Evolutionary conservation across 2,888 invertebrate genomes (phyloP), one percentile per base, ranked within the genome.

Genomic region (Physocephala rufipes): DNA sequence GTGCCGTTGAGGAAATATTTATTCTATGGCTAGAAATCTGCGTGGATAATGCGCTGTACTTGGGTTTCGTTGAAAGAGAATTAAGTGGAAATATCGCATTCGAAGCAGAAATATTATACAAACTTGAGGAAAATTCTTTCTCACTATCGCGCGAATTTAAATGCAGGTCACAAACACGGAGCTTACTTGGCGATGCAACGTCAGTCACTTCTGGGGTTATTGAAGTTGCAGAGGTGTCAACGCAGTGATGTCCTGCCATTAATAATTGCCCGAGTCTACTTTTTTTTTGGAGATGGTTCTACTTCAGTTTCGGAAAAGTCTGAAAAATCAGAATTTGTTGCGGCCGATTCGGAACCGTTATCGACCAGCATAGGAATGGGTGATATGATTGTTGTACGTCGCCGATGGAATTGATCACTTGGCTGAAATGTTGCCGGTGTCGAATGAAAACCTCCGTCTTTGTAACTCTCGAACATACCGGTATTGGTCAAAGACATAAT

Each of bases 261-360:
- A 89, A 85, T 36, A 88, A 80, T 3, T 82, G 82, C 9, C 87
- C 87, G 28, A 86, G 78, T 24, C 86, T 82, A 71, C 84, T 90
- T 82, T 93, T 93, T n/a, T 84, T 93, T 93, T n/a, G 92, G 91
- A 4, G 91, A 90, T 0, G 93, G 93, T 80, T 92, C 93, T 2
- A 91, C 87, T 85, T 93, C 93, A 16, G 87, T 89, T 82, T 91
- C 91, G 0, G 90, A 90, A 49, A 90, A 88, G 79, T 91, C 91
- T 13, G 90, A 85, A 65, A 85, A 84, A 51, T 86, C 86, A 1
- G 86, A 86, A 36, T 86, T 84, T 2, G 85, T 82, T 16, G 86
- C 83, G 59, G 82, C 85, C 2, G 83, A 82, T 45, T 84, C 84
- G 3, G 83, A 82, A 12, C 82, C 82, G 65, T 84, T 80, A 67